phyloP scores from a whole-genome alignment of 2,113 vertebrate species.

The Trinectes maculatus region DNA sequence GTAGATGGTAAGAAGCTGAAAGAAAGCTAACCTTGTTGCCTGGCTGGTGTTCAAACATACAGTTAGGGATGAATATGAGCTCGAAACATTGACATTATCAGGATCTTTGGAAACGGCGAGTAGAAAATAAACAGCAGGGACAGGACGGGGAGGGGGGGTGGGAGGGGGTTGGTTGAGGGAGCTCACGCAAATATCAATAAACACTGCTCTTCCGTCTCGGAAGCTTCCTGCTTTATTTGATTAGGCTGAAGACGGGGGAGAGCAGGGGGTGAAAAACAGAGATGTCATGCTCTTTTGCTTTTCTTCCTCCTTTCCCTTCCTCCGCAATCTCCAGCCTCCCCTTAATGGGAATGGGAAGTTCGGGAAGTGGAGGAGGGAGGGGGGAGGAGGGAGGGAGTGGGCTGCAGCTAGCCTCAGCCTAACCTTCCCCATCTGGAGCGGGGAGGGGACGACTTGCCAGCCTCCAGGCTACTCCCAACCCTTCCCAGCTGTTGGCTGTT shows the following conservation, averaged over 20 bases:
- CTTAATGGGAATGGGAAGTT: conserved; percentile 99
- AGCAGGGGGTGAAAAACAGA: conserved; percentile 87
- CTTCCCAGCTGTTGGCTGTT: conserved; percentile 99
- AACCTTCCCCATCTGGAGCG: conserved; percentile 99
- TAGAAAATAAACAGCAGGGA: conserved; percentile 75
- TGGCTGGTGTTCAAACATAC: conserved; percentile 30
- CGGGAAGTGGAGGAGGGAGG: conserved; percentile 94
- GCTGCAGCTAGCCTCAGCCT: conserved; percentile 92
- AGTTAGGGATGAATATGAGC: conserved; percentile 31
- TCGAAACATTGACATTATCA: conserved; percentile 41
- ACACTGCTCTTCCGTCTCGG: conserved; percentile 95
- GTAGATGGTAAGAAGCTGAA: conserved; percentile 40
- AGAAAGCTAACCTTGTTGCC: conserved; percentile 32
- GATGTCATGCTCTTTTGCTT: conserved; percentile 97
- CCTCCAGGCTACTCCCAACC: conserved; percentile 99
- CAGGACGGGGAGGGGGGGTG: conserved; percentile 42
- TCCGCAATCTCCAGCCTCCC: conserved; percentile 88
- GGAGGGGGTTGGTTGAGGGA: conserved; percentile 35
- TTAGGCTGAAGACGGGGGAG: conserved; percentile 85
- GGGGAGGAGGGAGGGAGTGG: conserved; percentile 88
- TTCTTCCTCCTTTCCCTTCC: conserved; percentile 92
- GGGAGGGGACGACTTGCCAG: conserved; percentile 92
- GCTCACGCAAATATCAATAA: conserved; percentile 91
- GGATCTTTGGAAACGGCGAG: conserved; percentile 53
- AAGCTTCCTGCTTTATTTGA: conserved; percentile 98